Conservation (phyloP, 1,140 invertebrate genomes). For the Drosophila bifasciata region DNA sequence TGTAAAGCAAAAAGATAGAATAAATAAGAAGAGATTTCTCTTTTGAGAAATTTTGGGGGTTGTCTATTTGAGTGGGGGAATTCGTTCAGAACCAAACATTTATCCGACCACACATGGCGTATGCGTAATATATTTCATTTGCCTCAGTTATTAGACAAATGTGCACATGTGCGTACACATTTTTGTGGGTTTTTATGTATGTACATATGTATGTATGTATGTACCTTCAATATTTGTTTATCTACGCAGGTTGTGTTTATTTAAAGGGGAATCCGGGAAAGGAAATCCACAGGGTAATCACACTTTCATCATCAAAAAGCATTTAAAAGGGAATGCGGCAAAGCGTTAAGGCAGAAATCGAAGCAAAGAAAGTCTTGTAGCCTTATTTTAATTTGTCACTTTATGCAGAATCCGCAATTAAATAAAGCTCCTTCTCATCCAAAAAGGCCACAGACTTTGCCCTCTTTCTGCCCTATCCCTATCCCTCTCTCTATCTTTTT, state of each 20-base stretch:
- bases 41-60: slow-evolving; percentile 36
- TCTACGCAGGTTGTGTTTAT: slow-evolving; percentile 2
- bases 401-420: slow-evolving; percentile 46
- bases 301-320: not conserved
- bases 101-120: slow-evolving; percentile 37
- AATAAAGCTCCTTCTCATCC: slow-evolving; percentile 25
- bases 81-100: slow-evolving; percentile 6
- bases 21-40: slow-evolving; percentile 36
- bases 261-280: too few species aligned
- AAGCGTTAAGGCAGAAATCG: slow-evolving; percentile 27
- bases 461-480: not conserved
- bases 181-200: slow-evolving; percentile 2
- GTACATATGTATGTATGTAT: too few species aligned
- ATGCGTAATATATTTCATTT: slow-evolving; percentile 64
- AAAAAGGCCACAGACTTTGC: slow-evolving; percentile 50
- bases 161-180: slow-evolving; percentile 50
- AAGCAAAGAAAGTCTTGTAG: slow-evolving; percentile 4
- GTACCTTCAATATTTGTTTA: slow-evolving; percentile 25
- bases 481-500: too few species aligned
- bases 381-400: slow-evolving; percentile 45
- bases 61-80: slow-evolving; percentile 21
- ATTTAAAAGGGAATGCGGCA: not conserved
- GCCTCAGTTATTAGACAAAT: slow-evolving; percentile 53
- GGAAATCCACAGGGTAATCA: not conserved
- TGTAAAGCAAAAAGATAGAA: slow-evolving; percentile 3